These are phyloP conservation scores for Crocodylus rhombifer DNA, from an alignment of 2,797 vertebrate genomes.

Conservation along the genomic window DNA sequence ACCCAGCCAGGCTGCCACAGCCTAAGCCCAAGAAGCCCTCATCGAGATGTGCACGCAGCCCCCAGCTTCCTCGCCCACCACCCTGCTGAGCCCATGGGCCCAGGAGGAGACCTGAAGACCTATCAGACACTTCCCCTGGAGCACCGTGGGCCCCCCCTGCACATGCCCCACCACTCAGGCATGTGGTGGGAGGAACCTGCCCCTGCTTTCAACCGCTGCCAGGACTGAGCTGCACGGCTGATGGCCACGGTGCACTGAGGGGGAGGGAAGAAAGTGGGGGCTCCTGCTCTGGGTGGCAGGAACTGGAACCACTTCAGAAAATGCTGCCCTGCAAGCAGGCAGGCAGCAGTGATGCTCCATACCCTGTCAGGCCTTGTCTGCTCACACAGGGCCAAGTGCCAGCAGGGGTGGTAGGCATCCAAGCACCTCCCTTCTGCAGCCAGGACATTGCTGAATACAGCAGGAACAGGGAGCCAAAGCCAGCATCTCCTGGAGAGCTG, in stretches of 20 bases:
- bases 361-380: no score
- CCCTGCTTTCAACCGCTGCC: not conserved
- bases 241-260: not conserved
- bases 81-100: accelerated
- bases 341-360: not conserved
- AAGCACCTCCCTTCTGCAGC: no score
- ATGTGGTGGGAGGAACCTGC: no score
- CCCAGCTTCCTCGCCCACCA: not conserved
- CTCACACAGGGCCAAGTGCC: no score
- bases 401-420: no score
- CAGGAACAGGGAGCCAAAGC: no score
- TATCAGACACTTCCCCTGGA: accelerated
- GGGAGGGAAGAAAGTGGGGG: not conserved
- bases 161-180: no score
- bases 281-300: not conserved
- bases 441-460: no score
- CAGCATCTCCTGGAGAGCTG: no score
- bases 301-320: no score
- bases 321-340: not conserved
- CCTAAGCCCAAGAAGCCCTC: no score
- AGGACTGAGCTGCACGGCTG: not conserved
- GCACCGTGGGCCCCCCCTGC: accelerated
- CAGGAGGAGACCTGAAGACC: accelerated
- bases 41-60: not conserved
- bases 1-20: accelerated